These are phyloP conservation scores for Diorhabda carinulata DNA, from an alignment of 1,140 invertebrate genomes.

Conservation along the genomic window DNA sequence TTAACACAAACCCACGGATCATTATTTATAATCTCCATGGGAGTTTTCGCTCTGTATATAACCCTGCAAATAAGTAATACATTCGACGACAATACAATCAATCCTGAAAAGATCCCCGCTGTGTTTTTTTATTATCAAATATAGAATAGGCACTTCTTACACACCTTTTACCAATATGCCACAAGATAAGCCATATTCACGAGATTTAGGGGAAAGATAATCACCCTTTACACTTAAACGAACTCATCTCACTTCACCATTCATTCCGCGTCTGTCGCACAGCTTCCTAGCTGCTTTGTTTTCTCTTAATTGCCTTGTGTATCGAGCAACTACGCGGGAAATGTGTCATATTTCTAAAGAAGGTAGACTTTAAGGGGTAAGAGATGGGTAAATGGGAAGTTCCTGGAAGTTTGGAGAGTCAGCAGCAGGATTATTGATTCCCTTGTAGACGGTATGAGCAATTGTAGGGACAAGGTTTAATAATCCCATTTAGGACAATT, in stretches of 20 bases:
- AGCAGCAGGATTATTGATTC: background rate
- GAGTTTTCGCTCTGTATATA: too few relatives aligned
- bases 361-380: background rate
- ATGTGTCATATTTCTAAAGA: conserved; percentile 5
- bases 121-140: too few relatives aligned
- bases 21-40: too few relatives aligned
- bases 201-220: conserved; percentile 2
- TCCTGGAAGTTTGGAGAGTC: background rate
- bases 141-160: too few relatives aligned
- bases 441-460: background rate
- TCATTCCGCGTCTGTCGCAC: conserved; percentile 8
- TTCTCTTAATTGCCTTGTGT: conserved; percentile 10
- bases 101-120: too few relatives aligned
- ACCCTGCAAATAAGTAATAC: too few relatives aligned
- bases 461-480: background rate
- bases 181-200: background rate
- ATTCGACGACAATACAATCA: too few relatives aligned
- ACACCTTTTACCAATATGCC: background rate
- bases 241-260: conserved; percentile 1
- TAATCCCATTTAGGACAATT: background rate
- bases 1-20: too few relatives aligned
- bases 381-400: conserved; percentile 1
- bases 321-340: background rate
- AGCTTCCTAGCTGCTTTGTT: conserved; percentile 12
- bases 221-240: background rate